Evolutionary conservation across 2,888 invertebrate genomes (phyloP), one percentile per base, ranked within the genome.

Genomic region (Epirrhoe tristata): DNA sequence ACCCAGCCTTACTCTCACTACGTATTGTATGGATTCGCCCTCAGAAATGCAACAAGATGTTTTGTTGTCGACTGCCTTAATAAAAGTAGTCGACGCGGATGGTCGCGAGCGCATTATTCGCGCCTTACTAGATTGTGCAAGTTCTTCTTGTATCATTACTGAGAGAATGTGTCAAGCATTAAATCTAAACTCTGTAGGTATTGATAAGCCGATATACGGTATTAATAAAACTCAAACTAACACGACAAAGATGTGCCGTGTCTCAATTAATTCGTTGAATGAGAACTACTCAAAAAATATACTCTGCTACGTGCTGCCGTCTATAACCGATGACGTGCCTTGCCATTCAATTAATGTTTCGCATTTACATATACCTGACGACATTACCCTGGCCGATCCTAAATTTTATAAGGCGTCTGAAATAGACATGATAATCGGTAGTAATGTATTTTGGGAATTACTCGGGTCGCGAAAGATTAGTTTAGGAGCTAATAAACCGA

Each of bases 61-160:
- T 43, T 56, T 56, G n/a, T 56, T 56, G 24, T 56, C 56, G 24
- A 69, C 69, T 5, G 69, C 62, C 1, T 51, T 69, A 43, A 31
- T 69, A 14, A 69, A 66, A 34, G 56, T 69, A 12, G 43, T 16
- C n/a, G 69, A 69, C 31, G 24, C 16, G 5, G 54, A 66, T 63
- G 58, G 62, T 50, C 54, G 31, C 8, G 69, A 62, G 56, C 55
- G 60, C 12, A 36, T 66, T 50, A 63, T 50, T 16, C 66, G 69
- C 14, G 69, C 60, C 0, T 34, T 69, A 17, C 52, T 67, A 39
- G 67, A 67, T 50, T 59, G 63, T 36, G 60, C 53, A 43, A 61
- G 60, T 54, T 53, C 60, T 3, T 52, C 54, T 53, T 61, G 53
- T 34, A 56, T 56, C 4, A 56, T 56, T n/a, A 56, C 56, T 16